Base-by-base conservation (phyloP, 2,888 invertebrate genomes). In the Eupithecia pulchellata region DNA sequence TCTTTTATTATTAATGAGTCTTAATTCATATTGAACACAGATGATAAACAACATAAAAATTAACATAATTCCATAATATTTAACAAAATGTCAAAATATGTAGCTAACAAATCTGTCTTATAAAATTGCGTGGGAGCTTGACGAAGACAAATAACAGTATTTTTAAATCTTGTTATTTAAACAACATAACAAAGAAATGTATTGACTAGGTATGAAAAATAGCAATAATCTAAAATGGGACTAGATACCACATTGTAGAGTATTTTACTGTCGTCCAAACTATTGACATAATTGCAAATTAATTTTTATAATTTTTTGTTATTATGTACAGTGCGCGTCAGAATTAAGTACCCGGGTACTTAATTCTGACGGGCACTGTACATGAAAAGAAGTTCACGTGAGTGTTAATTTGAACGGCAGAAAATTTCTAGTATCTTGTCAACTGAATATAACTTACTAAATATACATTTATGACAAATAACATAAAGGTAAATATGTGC, bases 171-270 rank as follows among this genome's bases (percentile, higher is more conserved):
- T 34, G 20, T n/a, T 32, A 11, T 52, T 57, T 39, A 42, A 14
- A 30, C 13, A 66, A 55, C 25, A 25, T 30, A 29, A 55, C 8
- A 17, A 73, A 42, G 75, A 73, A 72, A 70, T 60, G 75, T 63
- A 69, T 68, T 78, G 77, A 79, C 77, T 79, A 78, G 77, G 65
- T 71, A 76, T 76, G 73, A 77, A 78, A 81, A 77, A 79, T 76
- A 78, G 75, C 71, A 69, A 77, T 58, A 20, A 13, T 29, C 29
- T 58, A 52, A 79, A 82, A 69, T 77, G 68, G 63, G 78, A 78
- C 78, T 77, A 78, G 77, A 69, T 66, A 64, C 72, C 73, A 75
- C 74, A 32, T 69, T 34, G 47, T 52, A 68, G 47, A 66, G 39
- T 57, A 68, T 68, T 69, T 64, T n/a, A 30, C 39, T 69, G 66